Percentiles rank a stretch among this genome's conserved stretches.
Evolutionary conservation across 2,888 invertebrate genomes (phyloP).

Genomic region (Prenolepis imparis): DNA sequence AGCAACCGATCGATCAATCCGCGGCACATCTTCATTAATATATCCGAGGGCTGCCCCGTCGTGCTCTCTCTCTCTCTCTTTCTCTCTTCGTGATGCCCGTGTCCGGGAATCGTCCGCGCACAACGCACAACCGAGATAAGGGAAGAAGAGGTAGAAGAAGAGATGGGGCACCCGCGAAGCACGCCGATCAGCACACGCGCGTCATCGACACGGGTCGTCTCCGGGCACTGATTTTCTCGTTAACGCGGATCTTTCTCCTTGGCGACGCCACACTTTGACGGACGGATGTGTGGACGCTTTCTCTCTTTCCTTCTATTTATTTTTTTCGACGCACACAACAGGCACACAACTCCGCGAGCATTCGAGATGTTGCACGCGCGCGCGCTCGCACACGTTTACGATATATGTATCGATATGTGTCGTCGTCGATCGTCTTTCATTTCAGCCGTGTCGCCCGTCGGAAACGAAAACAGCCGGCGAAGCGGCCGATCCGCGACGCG

Average conservation of each 20-base stretch:
- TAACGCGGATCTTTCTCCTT: neutral
- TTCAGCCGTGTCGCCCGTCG: slow-evolving; percentile 21
- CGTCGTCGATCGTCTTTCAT: slow-evolving; percentile 16
- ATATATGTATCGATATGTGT: slow-evolving; percentile 21
- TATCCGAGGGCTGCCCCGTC: slow-evolving; percentile 51
- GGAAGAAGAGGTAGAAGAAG: slow-evolving; percentile 49
- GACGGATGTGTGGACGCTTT: neutral
- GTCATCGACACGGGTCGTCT: slow-evolving; percentile 17
- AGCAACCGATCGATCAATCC: slow-evolving; percentile 62
- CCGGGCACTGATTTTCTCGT: slow-evolving; percentile 27
- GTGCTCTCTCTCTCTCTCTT: slow-evolving; percentile 30
- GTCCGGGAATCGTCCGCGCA: slow-evolving; percentile 42
- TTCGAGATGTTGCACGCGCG: neutral
- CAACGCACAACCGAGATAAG: slow-evolving; percentile 52
- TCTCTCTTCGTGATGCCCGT: neutral
- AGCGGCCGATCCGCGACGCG: slow-evolving; percentile 44
- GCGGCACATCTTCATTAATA: slow-evolving; percentile 53
- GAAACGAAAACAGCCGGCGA: neutral
- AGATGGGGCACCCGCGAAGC: slow-evolving; percentile 50
- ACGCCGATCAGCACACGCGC: slow-evolving; percentile 49
- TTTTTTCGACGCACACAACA: slow-evolving; percentile 9
- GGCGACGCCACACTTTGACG: neutral
- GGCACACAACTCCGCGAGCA: slow-evolving; percentile 1
- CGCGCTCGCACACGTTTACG: neutral
- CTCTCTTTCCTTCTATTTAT: neutral